Evolutionary conservation across 92 coral and sea anemone genomes (phyloP).

Genomic region (Heliopora coerulea): DNA sequence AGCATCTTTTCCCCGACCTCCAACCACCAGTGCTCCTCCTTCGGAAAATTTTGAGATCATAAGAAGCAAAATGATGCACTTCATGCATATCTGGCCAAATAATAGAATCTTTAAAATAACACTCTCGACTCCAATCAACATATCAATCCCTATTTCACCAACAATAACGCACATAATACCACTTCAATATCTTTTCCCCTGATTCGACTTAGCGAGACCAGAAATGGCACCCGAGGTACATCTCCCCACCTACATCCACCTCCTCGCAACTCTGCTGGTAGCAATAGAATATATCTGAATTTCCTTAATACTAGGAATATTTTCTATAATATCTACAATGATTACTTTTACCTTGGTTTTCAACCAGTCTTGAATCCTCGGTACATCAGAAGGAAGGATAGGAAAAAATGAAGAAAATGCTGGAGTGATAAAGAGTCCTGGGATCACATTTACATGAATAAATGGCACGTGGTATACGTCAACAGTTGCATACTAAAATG

Average conservation of each 20-base stretch:
- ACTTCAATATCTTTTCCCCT: no score
- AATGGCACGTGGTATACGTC: conserved; percentile 80
- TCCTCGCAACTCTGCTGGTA: no score
- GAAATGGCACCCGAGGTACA: no score
- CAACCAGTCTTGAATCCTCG: conserved; percentile 79
- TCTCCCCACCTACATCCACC: no score
- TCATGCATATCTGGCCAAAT: not conserved
- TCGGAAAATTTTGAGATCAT: no score
- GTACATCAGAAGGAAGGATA: conserved; percentile 81
- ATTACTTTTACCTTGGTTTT: conserved; percentile 58
- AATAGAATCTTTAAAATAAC: not conserved
- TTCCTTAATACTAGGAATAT: not conserved
- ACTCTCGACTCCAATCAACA: no score
- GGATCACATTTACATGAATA: conserved; percentile 77
- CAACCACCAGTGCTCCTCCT: no score
- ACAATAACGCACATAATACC: no score
- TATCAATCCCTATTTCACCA: no score
- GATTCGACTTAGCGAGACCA: no score
- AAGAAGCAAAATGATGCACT: not conserved
- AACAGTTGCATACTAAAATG: conserved; percentile 82
- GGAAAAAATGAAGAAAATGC: conserved; percentile 84
- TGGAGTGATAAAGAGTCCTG: conserved; percentile 83
- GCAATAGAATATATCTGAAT: not conserved
- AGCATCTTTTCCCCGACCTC: no score
- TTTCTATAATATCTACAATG: not conserved